phyloP scores from a whole-genome alignment of 2,888 invertebrate genomes.

The Aleiodes alternator region DNA sequence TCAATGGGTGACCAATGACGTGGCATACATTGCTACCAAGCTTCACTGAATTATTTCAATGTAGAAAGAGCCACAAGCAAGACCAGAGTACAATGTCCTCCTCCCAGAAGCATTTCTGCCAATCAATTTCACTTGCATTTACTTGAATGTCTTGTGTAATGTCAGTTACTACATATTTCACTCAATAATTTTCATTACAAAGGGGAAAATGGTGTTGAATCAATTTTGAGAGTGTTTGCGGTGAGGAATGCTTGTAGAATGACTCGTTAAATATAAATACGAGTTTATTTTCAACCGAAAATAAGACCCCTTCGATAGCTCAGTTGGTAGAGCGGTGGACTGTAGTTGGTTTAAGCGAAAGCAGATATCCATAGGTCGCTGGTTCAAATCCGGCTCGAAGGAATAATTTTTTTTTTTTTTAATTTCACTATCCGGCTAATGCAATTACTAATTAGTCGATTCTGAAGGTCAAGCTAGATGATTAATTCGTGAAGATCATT shows the following conservation, averaged over 20 bases:
- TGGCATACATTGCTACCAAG: background rate
- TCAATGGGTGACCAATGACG: conserved; percentile 31
- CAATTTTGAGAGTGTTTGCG: too few species aligned
- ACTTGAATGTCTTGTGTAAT: too few species aligned
- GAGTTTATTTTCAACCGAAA: background rate
- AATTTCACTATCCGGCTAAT: background rate
- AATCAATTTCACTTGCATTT: too few species aligned
- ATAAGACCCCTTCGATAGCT: conserved; percentile 73
- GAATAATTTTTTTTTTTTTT: conserved; percentile 61
- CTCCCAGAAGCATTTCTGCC: background rate
- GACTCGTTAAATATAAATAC: too few species aligned
- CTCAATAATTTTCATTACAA: background rate
- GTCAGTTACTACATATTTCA: background rate
- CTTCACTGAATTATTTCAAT: conserved; percentile 21
- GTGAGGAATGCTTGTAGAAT: too few species aligned
- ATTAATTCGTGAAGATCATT: too few species aligned
- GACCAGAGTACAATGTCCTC: conserved; percentile 29
- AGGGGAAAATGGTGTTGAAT: too few species aligned
- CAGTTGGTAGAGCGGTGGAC: conserved; percentile 76
- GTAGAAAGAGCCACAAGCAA: background rate
- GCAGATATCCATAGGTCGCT: conserved; percentile 73
- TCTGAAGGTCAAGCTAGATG: too few species aligned
- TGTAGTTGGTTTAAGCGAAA: conserved; percentile 66
- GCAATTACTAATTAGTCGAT: too few species aligned
- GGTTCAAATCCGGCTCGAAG: conserved; percentile 75